Evolutionary conservation across 2,888 invertebrate species (phyloP).

Genomic region (Hemicrepidius hirtus): DNA sequence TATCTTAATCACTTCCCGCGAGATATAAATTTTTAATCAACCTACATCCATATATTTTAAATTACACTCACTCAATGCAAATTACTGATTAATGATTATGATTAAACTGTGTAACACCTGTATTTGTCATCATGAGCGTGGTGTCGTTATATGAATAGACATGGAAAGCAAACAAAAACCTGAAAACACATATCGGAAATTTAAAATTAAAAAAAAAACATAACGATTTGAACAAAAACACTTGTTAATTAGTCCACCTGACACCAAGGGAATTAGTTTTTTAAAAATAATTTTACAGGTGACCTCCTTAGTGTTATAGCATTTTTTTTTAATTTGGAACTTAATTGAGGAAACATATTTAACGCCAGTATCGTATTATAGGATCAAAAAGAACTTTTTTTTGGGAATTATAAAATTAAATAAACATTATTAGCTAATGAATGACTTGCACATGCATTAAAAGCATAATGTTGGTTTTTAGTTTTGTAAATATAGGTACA

Average conservation of each 20-base stretch:
- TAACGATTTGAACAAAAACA: background rate
- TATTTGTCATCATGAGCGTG: slow-evolving; percentile 28
- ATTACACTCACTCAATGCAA: slow-evolving; percentile 27
- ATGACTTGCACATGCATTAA: no score
- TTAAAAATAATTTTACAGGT: background rate
- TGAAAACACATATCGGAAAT: background rate
- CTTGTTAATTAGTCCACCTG: slow-evolving; percentile 3
- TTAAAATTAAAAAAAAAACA: slow-evolving; percentile 4
- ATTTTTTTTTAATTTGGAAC: slow-evolving; percentile 2
- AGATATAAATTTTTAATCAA: slow-evolving; percentile 36
- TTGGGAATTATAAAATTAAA: background rate
- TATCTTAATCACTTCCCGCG: slow-evolving; percentile 33
- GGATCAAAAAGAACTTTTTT: background rate
- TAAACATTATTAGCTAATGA: slow-evolving; percentile 2
- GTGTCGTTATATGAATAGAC: slow-evolving; percentile 8
- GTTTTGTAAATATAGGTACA: no score
- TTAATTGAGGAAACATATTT: slow-evolving; percentile 6
- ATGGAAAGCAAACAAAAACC: background rate
- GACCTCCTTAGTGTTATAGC: background rate
- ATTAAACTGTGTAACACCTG: slow-evolving; percentile 32
- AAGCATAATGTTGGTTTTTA: no score
- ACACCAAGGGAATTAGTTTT: background rate
- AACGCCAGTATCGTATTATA: background rate
- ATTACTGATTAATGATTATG: slow-evolving; percentile 35
- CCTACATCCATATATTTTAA: slow-evolving; percentile 24